Evolutionary conservation across 2,888 invertebrate genomes (phyloP).

Genomic region (Hyposoter dolosus): DNA sequence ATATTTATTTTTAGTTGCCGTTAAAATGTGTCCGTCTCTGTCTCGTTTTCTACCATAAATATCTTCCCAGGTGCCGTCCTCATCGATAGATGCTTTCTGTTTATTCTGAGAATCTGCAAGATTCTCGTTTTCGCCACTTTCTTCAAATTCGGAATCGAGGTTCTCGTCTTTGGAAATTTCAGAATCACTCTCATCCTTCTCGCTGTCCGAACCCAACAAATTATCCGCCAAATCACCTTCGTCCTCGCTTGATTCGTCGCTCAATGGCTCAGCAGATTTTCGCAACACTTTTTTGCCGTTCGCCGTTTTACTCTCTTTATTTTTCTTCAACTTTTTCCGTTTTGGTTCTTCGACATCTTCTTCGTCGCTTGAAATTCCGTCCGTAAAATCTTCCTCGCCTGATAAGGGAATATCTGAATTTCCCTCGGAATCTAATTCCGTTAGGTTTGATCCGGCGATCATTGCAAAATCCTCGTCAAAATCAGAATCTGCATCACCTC

Average conservation of each 20-base stretch:
- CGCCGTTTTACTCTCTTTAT: constrained; percentile 46
- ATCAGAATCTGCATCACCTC: constrained; percentile 87
- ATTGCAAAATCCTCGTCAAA: constrained; percentile 88
- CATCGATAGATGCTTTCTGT: constrained; percentile 62
- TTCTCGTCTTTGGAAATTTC: constrained; percentile 67
- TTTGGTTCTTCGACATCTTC: constrained; percentile 42
- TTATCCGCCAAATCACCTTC: constrained; percentile 51
- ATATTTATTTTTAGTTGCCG: constrained; percentile 88
- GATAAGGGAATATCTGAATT: constrained; percentile 72
- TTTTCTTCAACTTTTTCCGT: constrained; percentile 65
- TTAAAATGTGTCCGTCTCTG: constrained; percentile 91
- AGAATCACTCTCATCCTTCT: constrained; percentile 63
- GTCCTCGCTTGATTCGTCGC: constrained; percentile 59
- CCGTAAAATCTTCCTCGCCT: constrained; percentile 63
- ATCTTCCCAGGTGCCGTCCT: constrained; percentile 90
- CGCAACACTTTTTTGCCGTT: constrained; percentile 59
- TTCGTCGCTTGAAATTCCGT: constrained; percentile 64
- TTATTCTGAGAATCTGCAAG: constrained; percentile 61
- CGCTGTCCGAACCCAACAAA: constrained; percentile 57
- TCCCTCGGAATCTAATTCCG: constrained; percentile 61
- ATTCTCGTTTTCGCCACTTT: constrained; percentile 54
- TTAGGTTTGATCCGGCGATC: constrained; percentile 84
- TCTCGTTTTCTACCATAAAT: constrained; percentile 96
- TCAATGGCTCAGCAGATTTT: constrained; percentile 47
- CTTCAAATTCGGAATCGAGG: constrained; percentile 54